Conservation (phyloP, 2,113 vertebrate genomes). For the Aix galericulata region DNA sequence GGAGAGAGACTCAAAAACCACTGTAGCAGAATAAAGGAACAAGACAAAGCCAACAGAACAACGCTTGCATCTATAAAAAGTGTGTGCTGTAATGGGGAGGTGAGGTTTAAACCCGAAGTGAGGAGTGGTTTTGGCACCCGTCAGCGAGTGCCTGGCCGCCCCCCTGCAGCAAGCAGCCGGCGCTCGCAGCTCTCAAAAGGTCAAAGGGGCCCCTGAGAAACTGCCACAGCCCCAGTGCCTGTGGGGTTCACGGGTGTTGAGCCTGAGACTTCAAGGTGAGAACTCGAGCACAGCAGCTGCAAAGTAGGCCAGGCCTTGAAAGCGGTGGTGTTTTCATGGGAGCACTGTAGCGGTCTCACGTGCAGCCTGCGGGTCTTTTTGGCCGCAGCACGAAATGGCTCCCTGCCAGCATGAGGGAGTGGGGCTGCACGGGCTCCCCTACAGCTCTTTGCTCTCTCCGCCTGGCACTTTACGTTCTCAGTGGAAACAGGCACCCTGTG, state of each 20-base stretch:
- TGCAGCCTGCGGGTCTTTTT: too few species aligned
- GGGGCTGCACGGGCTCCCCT: neutral
- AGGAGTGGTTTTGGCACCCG: neutral
- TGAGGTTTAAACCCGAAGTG: neutral
- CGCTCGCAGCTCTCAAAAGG: too few species aligned
- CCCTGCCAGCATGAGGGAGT: neutral
- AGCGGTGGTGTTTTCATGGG: accelerated
- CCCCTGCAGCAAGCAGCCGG: neutral
- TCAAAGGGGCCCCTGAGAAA: neutral
- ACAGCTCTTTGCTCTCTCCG: neutral
- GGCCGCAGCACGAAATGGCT: neutral
- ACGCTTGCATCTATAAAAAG: neutral
- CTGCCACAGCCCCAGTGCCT: accelerated
- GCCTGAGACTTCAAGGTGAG: neutral
- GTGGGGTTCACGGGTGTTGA: neutral
- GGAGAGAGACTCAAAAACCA: neutral
- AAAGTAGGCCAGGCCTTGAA: neutral
- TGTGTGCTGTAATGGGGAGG: neutral
- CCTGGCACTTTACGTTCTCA: neutral
- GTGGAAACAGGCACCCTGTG: accelerated
- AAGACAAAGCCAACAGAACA: too few species aligned
- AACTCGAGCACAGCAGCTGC: neutral
- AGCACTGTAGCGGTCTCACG: too few species aligned
- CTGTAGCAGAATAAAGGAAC: neutral
- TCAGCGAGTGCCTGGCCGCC: neutral